A percentile compares a stretch with the other conserved stretches of the same genome.
phyloP scores from a whole-genome alignment of 2,113 vertebrate species.

The Neolamprologus devosi region DNA sequence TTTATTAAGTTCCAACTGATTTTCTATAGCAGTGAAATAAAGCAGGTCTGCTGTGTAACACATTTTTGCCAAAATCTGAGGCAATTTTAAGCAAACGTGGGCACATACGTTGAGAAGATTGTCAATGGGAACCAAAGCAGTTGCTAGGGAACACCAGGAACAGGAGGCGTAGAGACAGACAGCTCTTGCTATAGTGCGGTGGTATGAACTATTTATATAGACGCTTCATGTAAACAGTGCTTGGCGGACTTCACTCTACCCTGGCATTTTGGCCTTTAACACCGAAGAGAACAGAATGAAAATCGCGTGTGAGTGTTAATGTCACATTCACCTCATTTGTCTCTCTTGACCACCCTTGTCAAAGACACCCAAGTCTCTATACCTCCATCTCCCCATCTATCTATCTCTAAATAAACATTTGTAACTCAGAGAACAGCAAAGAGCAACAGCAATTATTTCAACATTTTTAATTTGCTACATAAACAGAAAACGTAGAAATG shows the following conservation, averaged over 20 bases:
- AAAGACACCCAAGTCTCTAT: neutral
- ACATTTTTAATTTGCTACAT: neutral
- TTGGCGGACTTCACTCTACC: neutral
- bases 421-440: neutral
- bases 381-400: neutral
- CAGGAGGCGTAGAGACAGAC: neutral
- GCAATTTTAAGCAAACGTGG: conserved; percentile 33
- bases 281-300: neutral
- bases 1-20: neutral
- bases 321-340: conserved; percentile 7
- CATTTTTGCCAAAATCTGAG: conserved; percentile 1
- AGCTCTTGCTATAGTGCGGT: neutral
- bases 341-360: neutral
- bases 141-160: conserved; percentile 60
- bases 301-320: neutral
- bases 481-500: neutral
- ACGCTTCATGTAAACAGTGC: neutral
- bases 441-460: neutral
- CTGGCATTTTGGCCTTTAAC: neutral
- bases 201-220: neutral
- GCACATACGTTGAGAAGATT: conserved; percentile 27
- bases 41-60: neutral
- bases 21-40: neutral
- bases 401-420: neutral
- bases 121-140: conserved; percentile 22